Conservation (phyloP, 2,797 vertebrate species). For the Macroramphosus scolopax region DNA sequence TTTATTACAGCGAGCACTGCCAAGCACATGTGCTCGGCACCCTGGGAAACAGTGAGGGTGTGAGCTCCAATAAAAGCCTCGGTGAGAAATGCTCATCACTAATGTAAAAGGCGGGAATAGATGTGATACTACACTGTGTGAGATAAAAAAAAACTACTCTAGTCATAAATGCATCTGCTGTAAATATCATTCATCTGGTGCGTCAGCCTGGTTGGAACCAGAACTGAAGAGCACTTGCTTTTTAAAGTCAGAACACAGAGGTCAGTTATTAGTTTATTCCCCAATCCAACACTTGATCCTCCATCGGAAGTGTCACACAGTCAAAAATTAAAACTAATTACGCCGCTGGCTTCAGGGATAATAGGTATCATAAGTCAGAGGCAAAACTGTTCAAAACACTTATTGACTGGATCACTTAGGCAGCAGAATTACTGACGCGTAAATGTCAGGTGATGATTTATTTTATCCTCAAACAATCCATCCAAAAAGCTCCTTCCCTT, state of each 20-base stretch:
- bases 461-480: slow-evolving; percentile 13
- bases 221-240: slow-evolving; percentile 6
- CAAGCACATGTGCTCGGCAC: slow-evolving; percentile 25
- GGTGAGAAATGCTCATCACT: slow-evolving; percentile 37
- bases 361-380: slow-evolving; percentile 30
- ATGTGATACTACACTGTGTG: slow-evolving; percentile 7
- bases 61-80: slow-evolving; percentile 35
- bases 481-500: slow-evolving; percentile 7
- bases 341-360: slow-evolving; percentile 37
- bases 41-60: slow-evolving; percentile 33
- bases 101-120: slow-evolving; percentile 30
- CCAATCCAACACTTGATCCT: slow-evolving; percentile 20
- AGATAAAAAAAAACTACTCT: slow-evolving; percentile 14
- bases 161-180: slow-evolving; percentile 9
- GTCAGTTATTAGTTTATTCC: no score
- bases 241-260: slow-evolving; percentile 10
- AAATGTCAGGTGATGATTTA: slow-evolving; percentile 27
- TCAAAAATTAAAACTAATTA: slow-evolving; percentile 37
- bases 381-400: slow-evolving; percentile 26
- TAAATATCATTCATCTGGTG: slow-evolving; percentile 17
- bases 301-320: no score
- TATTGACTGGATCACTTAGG: slow-evolving; percentile 7
- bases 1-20: slow-evolving; percentile 48
- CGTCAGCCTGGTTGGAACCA: slow-evolving; percentile 11
- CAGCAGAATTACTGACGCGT: slow-evolving; percentile 32